Percentiles rank a stretch among this genome's conserved stretches.
Conservation (phyloP, 2,113 vertebrate species). For the Notiomystis cincta region DNA sequence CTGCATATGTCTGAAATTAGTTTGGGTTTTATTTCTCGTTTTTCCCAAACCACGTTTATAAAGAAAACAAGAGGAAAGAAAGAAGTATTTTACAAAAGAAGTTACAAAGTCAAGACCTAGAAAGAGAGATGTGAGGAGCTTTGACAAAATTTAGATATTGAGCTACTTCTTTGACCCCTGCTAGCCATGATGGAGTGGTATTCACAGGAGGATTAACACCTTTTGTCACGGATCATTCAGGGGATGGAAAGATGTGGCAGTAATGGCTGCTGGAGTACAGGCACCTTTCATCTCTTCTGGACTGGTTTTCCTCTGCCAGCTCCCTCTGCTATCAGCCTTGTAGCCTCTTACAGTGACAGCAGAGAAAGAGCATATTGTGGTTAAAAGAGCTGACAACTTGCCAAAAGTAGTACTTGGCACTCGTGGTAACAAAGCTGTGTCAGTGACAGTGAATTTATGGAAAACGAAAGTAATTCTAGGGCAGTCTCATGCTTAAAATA, state of each 20-base stretch:
- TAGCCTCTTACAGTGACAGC: neutral
- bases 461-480: neutral
- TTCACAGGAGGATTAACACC: slow-evolving; percentile 31
- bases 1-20: neutral
- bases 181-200: neutral
- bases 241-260: neutral
- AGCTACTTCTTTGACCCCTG: slow-evolving; percentile 9
- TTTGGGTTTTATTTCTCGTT: neutral
- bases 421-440: neutral
- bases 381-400: neutral
- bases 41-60: neutral
- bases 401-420: neutral
- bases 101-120: neutral
- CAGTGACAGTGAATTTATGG: neutral
- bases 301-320: neutral
- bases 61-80: neutral
- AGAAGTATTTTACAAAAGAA: neutral
- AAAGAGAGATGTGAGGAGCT: neutral
- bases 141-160: neutral
- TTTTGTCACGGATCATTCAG: neutral
- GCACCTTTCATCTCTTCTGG: slow-evolving; percentile 23
- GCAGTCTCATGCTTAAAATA: neutral
- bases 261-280: neutral
- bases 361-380: neutral
- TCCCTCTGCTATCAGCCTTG: neutral